Evolutionary conservation across 2,113 vertebrate genomes (phyloP).

Genomic region (Ranitomeya variabilis): DNA sequence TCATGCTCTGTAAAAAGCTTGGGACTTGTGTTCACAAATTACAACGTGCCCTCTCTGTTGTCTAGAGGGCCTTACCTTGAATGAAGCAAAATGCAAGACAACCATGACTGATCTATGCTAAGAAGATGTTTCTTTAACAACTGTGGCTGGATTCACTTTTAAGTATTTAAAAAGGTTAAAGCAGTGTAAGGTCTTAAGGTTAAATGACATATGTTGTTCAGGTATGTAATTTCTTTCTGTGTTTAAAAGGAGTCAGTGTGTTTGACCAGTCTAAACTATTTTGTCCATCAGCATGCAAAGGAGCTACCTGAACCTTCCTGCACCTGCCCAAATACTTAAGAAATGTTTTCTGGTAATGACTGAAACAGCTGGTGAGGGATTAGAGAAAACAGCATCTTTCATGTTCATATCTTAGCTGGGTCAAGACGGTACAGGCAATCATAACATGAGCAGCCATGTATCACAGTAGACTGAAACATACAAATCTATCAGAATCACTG

Average conservation of each 20-base stretch:
- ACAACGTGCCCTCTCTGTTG: background rate
- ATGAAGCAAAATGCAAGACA: background rate
- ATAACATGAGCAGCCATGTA: slow-evolving; percentile 74
- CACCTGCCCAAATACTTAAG: slow-evolving; percentile 71
- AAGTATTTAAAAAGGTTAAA: slow-evolving; percentile 66
- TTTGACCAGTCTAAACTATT: slow-evolving; percentile 45
- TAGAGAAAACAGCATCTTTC: slow-evolving; percentile 69
- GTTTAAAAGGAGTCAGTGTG: slow-evolving; percentile 47
- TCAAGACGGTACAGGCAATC: slow-evolving; percentile 63
- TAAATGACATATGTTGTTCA: slow-evolving; percentile 73
- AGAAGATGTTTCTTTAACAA: slow-evolving; percentile 71
- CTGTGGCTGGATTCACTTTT: slow-evolving; percentile 68
- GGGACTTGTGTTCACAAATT: slow-evolving; percentile 34
- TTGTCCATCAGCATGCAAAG: slow-evolving; percentile 58
- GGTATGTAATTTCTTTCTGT: slow-evolving; percentile 66
- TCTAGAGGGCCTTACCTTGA: slow-evolving; percentile 16
- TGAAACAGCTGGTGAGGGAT: slow-evolving; percentile 80
- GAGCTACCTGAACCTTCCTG: slow-evolving; percentile 74
- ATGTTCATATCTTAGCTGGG: slow-evolving; percentile 70
- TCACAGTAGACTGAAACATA: slow-evolving; percentile 52
- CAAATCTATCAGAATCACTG: slow-evolving; percentile 1
- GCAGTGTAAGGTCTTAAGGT: slow-evolving; percentile 69
- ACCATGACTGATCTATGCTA: slow-evolving; percentile 55
- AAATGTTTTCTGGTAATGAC: slow-evolving; percentile 69
- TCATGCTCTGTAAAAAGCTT: background rate